Base-by-base conservation (phyloP, 1,140 invertebrate genomes). In the Lordiphosa collinella region DNA sequence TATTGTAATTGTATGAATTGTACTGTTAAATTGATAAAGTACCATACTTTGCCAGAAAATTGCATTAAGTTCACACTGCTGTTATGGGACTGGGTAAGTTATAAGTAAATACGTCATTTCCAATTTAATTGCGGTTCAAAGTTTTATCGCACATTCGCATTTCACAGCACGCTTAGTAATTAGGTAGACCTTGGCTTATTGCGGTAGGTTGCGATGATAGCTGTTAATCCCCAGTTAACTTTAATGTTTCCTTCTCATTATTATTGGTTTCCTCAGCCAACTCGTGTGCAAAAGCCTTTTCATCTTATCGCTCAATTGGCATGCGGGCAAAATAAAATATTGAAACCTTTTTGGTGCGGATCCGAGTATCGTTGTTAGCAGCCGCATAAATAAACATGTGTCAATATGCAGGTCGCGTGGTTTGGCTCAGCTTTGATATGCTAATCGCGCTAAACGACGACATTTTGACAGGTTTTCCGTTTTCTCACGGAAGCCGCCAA, bases 381-480 rank as follows among this genome's bases (percentile, higher is more conserved):
- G 25, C 73, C 51, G 70, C 66, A 71, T 59, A 80, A 73, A 82
- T 76, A 82, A 80, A 60, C 76, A 68, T 66, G 68, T 80, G 76
- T 82, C 76, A 75, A 82, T 76, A 71, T 75, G 76, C 66, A 62
- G 64, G 71, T 58, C 66, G 71, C 70, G 70, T 75, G 66, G 51
- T 44, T 70, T 69, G 56, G 41, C 58, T 51, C 52, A 13, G 63
- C 76, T 82, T 80, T 80, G 76, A 82, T 80, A 80, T 80, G 76
- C 76, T 82, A 80, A 80, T 80, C 76, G 79, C 64, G 40, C 71
- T 80, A 80, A 82, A 82, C 76, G 76, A 71, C 55, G 76, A 58
- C 71, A 61, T 82, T 80, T 71, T 80, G 76, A 82, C 76, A 82
- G 78, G 76, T 82, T 80, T 80, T 80, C 78, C 76, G 66, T 67